Percentiles rank a stretch among this genome's conserved stretches.
Evolutionary conservation across 2,113 vertebrate genomes (phyloP).

Genomic region (Mungos mungo): DNA sequence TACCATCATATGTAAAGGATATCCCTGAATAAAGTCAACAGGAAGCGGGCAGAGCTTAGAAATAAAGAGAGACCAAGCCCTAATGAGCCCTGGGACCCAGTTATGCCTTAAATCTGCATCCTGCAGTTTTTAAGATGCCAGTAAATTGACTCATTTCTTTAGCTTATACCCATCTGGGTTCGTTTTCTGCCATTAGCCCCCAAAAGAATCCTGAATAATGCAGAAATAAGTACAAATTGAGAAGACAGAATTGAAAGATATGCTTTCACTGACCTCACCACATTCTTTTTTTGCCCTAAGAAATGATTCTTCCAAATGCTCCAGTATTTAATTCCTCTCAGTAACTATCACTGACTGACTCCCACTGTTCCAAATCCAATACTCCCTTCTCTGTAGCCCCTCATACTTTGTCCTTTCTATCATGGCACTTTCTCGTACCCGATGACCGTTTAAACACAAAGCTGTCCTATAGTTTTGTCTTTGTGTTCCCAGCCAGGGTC

Average conservation of each 20-base stretch:
- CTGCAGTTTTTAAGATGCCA: not conserved
- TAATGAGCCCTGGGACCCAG: not conserved
- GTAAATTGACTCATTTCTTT: not conserved
- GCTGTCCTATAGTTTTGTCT: not conserved
- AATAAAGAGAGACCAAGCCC: too few species aligned
- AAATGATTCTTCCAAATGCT: not conserved
- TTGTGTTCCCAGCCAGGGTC: not conserved
- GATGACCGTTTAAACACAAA: not conserved
- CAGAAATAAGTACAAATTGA: not conserved
- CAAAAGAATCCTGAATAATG: not conserved
- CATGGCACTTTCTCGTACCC: not conserved
- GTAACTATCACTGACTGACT: not conserved
- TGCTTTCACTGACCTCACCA: not conserved
- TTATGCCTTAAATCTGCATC: not conserved
- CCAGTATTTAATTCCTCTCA: not conserved
- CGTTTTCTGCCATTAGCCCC: not conserved
- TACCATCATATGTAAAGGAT: not conserved
- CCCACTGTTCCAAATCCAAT: not conserved
- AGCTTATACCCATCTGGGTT: not conserved
- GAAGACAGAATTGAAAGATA: constrained; percentile 16
- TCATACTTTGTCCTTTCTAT: not conserved
- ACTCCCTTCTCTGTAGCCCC: not conserved
- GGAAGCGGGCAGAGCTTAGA: not conserved
- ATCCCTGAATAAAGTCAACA: not conserved
- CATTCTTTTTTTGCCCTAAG: not conserved